These are phyloP conservation scores for Drosophila malerkotliana DNA, from an alignment of 1,140 invertebrate genomes.

Conservation along the genomic window DNA sequence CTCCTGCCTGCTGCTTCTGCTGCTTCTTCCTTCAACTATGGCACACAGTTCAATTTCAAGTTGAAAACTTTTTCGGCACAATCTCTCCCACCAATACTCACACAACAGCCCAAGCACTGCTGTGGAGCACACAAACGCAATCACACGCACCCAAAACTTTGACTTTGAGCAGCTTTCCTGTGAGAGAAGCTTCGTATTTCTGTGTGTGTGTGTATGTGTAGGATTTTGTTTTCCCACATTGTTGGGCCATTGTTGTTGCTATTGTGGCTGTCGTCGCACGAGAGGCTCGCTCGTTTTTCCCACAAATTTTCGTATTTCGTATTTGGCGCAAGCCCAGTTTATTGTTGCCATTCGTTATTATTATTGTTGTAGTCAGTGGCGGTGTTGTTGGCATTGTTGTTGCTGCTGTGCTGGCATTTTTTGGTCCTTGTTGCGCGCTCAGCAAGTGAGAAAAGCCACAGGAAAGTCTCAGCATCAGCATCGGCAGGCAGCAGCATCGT, in stretches of 20 bases:
- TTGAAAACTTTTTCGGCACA: conserved; percentile 62
- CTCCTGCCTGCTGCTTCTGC: conserved; percentile 27
- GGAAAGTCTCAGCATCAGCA: conserved; percentile 26
- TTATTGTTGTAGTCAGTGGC: conserved; percentile 47
- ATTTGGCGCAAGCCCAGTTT: conserved; percentile 79
- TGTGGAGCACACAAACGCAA: neutral
- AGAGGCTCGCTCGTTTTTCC: conserved; percentile 48
- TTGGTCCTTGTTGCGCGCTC: conserved; percentile 75
- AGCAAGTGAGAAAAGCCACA: conserved; percentile 47
- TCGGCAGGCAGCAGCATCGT: conserved; percentile 41
- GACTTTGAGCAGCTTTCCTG: conserved; percentile 62
- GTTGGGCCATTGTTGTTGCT: conserved; percentile 48
- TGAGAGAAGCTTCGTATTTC: conserved; percentile 49
- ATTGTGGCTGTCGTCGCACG: conserved; percentile 41
- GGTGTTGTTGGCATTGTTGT: conserved; percentile 42
- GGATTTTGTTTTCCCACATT: conserved; percentile 45
- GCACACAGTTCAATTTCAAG: conserved; percentile 75
- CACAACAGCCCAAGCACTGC: neutral
- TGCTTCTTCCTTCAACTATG: conserved; percentile 64
- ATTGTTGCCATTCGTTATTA: conserved; percentile 68
- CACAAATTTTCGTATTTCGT: conserved; percentile 54
- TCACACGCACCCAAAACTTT: conserved; percentile 24
- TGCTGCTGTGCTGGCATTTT: conserved; percentile 63
- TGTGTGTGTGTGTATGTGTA: conserved; percentile 19
- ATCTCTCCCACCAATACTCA: conserved; percentile 36